Evolutionary conservation across 2,113 vertebrate genomes (phyloP).

Genomic region (Muntiacus reevesi): DNA sequence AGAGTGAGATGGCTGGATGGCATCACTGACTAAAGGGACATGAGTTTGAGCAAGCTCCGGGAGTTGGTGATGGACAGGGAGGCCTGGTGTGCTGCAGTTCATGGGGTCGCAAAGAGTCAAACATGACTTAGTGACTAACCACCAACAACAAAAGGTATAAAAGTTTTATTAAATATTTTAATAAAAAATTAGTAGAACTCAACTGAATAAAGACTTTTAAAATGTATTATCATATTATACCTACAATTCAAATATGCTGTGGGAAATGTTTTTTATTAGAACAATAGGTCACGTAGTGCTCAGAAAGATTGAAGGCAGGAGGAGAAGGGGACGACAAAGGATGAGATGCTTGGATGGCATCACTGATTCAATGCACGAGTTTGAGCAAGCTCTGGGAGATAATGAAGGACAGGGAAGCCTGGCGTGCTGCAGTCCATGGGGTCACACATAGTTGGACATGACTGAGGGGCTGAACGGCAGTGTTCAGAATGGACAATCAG

Average conservation of each 20-base stretch:
- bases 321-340: neutral
- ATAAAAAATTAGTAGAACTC: neutral
- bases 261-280: neutral
- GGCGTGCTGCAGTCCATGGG: neutral
- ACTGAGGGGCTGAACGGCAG: rapidly evolving
- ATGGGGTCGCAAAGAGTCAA: neutral
- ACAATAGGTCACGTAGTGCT: neutral
- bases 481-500: neutral
- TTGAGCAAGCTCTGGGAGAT: neutral
- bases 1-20: neutral
- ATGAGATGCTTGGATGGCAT: neutral
- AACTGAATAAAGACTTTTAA: neutral
- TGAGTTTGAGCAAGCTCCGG: neutral
- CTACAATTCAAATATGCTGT: neutral
- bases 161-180: slow-evolving; percentile 4
- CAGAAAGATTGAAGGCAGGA: neutral
- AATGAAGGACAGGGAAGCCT: neutral
- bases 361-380: neutral
- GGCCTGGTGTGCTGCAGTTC: neutral
- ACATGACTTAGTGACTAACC: neutral
- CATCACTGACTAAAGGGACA: neutral
- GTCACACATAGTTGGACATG: neutral
- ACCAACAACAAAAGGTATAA: neutral
- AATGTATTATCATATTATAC: neutral
- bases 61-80: neutral